Evolutionary conservation across 2,888 invertebrate genomes (phyloP).

Genomic region (Trachelus iudaicus): DNA sequence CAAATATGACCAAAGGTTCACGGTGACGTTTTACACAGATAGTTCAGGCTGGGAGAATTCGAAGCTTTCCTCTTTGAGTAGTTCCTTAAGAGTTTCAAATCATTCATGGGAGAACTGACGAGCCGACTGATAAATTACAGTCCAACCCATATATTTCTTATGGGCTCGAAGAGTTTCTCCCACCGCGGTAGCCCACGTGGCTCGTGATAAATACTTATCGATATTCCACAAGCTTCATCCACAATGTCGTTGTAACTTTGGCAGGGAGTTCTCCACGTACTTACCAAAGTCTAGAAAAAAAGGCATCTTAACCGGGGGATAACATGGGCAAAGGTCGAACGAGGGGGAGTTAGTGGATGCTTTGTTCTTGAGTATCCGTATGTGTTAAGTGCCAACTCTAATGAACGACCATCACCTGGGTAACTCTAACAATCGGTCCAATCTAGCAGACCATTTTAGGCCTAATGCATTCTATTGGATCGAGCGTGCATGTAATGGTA

Average conservation of each 20-base stretch:
- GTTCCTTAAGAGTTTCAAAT: neutral
- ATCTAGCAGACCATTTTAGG: neutral
- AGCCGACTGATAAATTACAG: neutral
- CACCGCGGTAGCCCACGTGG: neutral
- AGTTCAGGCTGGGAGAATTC: neutral
- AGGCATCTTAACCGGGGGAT: slow-evolving; percentile 19
- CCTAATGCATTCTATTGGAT: neutral
- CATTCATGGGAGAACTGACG: neutral
- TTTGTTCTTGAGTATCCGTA: slow-evolving; percentile 14
- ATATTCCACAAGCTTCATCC: neutral
- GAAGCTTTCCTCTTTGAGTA: neutral
- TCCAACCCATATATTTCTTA: neutral
- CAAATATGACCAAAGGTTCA: neutral
- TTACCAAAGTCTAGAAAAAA: slow-evolving; percentile 14
- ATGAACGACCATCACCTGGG: slow-evolving; percentile 17
- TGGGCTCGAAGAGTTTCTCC: neutral
- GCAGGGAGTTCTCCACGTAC: slow-evolving; percentile 6
- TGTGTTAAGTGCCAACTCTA: slow-evolving; percentile 22
- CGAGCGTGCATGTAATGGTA: neutral
- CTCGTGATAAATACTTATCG: neutral
- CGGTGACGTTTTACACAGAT: neutral
- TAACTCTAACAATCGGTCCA: neutral
- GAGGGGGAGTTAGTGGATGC: slow-evolving; percentile 18
- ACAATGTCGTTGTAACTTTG: neutral
- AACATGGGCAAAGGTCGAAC: slow-evolving; percentile 17